phyloP scores from a whole-genome alignment of 2,888 invertebrate species.

The Polydrusus pterygomalis region DNA sequence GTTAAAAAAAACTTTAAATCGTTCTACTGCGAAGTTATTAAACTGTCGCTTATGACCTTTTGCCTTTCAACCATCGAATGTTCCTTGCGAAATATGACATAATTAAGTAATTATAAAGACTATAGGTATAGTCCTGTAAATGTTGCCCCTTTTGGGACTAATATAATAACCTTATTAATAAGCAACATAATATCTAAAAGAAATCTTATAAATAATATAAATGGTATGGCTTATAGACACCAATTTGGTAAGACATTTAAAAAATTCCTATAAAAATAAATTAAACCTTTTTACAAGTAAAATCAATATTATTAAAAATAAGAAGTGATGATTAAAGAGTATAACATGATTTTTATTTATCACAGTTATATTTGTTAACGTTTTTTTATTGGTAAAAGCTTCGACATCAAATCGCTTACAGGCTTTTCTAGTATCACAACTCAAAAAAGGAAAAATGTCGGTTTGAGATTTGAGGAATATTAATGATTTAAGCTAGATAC shows the following conservation, averaged over 20 bases:
- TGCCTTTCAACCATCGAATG: too few species aligned
- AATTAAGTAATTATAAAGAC: too few species aligned
- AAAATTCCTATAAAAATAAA: conserved; percentile 17
- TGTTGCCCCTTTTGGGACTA: too few species aligned
- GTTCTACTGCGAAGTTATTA: too few species aligned
- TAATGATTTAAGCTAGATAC: too few species aligned
- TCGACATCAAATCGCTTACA: background rate
- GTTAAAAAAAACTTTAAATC: too few species aligned
- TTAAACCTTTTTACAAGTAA: conserved; percentile 13
- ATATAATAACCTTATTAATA: conserved; percentile 1
- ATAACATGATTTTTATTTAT: conserved; percentile 47
- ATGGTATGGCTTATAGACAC: conserved; percentile 18
- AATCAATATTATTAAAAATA: conserved; percentile 1
- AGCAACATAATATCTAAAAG: background rate
- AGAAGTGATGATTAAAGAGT: conserved; percentile 42
- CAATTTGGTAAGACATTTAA: conserved; percentile 16
- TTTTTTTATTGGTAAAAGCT: conserved; percentile 29
- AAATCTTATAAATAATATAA: conserved; percentile 7
- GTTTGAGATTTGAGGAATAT: too few species aligned
- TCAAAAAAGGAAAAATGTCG: too few species aligned
- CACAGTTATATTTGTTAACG: conserved; percentile 50
- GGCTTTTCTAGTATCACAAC: too few species aligned
- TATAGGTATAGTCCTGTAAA: too few species aligned
- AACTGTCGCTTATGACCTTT: too few species aligned
- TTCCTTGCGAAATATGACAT: too few species aligned